Evolutionary conservation across 92 coral and sea anemone genomes (phyloP), one percentile per base, ranked within the genome.

Genomic region (Porites divaricata): DNA sequence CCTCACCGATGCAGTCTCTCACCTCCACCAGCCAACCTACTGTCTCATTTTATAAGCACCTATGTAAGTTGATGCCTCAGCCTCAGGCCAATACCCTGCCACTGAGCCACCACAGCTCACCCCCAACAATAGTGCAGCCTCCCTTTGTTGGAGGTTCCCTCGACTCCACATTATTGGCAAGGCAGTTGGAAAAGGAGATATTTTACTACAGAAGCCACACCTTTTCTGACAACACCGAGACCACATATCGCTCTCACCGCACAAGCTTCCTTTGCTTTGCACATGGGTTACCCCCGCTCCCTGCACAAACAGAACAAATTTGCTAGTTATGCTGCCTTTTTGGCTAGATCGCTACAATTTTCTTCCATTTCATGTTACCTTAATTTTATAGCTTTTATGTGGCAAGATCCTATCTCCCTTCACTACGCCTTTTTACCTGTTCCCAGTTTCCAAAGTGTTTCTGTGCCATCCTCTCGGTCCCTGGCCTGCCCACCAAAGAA

Each of bases 371-470:
- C 85, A 1, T 23, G 54, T 17, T 52, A 81, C 53, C 85, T 70
- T 23, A 70, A 81, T 20, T 69, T 80, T 12, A 80, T 80, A 35
- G 88, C 88, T 11, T 82, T 82, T 25, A 82, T 50, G 35, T 82
- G 54, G 67, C 22, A 13, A 2, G 50, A 21, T 8, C 61, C 67
- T 17, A 24, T 61, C 4, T 28, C 23, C 19, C 41, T 75, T 2
- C 5, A 6, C 6, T 10, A 19, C 23, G 21, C 8, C 41, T 59
- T 19, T 49, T 82, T n/a, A 82, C 87, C 3, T 70, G 72, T 41
- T 7, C 70, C 1, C 24, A 7, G 7, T 82, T 82, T 24, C 23
- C 28, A 1, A 6, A 14, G 11, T 25, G 73, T 9, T 71, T 82
- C 26, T 8, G 24, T 4, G 26, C 8, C 19, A 51, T 71, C 72